phyloP scores from a whole-genome alignment of 2,797 vertebrate species.

The Acanthurus tractus region DNA sequence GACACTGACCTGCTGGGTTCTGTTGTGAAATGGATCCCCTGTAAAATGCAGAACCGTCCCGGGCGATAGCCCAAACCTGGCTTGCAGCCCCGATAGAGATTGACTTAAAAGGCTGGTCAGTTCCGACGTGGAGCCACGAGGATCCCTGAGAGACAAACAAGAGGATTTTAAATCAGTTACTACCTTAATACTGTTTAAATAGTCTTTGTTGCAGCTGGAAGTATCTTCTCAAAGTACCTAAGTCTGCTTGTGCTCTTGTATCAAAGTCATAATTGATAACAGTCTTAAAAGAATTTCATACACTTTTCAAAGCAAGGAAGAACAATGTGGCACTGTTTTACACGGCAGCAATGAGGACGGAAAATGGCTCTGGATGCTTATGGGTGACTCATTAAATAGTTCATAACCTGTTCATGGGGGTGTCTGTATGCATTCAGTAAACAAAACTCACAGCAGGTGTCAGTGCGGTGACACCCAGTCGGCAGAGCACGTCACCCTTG shows the following conservation, averaged over 20 bases:
- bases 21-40: slow-evolving; percentile 91
- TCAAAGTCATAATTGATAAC: background rate
- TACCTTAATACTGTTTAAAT: background rate
- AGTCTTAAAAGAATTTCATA: background rate
- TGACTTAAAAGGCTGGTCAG: slow-evolving; percentile 95
- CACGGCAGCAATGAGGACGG: background rate
- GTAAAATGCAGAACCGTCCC: slow-evolving; percentile 95
- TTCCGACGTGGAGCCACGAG: slow-evolving; percentile 97
- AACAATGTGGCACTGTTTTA: background rate
- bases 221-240: background rate
- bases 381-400: background rate
- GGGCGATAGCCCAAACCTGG: slow-evolving; percentile 96
- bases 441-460: slow-evolving; percentile 90
- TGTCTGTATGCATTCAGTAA: background rate
- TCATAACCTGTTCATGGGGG: slow-evolving; percentile 6
- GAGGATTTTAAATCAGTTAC: background rate
- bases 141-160: slow-evolving; percentile 85
- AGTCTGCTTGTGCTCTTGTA: background rate
- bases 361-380: background rate
- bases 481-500: slow-evolving; percentile 96
- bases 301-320: background rate
- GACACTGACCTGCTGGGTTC: slow-evolving; percentile 90
- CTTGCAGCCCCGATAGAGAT: slow-evolving; percentile 92
- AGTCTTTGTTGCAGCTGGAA: background rate
- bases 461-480: slow-evolving; percentile 90